Base-by-base conservation (phyloP, 2,113 vertebrate species). In the Steatornis caripensis region DNA sequence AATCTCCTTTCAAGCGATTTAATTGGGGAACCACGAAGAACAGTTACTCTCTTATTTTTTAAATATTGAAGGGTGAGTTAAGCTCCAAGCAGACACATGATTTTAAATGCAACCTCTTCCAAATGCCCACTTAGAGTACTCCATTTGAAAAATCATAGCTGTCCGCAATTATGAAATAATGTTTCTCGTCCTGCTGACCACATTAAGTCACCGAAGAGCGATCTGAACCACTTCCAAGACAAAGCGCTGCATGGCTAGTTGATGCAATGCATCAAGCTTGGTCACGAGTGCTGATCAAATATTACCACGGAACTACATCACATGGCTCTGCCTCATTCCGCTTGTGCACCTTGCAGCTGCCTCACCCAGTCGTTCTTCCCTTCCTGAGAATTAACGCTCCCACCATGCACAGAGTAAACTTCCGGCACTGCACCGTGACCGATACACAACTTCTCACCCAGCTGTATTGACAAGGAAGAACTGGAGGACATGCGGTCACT, bases 401-500 rank as follows among this genome's bases (percentile, higher is more conserved):
- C 65, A 83, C 24, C 7, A 0, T 0, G 5, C 9, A 41, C 74
- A n/a, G 43, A 32, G 48, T 6, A 32, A 53, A 78, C 58, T 26
- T 77, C 72, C 80, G 9, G 68, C 54, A 9, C 48, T 4, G 49
- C 30, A 27, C 41, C 37, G 17, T 2, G 12, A 48, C 21, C 1
- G 5, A 20, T 5, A 29, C 6, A 5, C 12, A n/a, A 10, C 13
- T 54, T 17, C 43, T 19, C 30, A 55, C 3, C 48, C 58, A 17
- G 39, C 36, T 3, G 8, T 8, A 5, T 1, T 4, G 39, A 39
- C 49, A n/a, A 39, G 29, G 8, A 36, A 29, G 15, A 21, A 43
- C 12, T 1, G 4, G 43, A 74, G 5, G 45, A 20, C 3, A 5
- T 0, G 2, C 0, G 5, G 13, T 23, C 19, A 9, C 12, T 15